These are phyloP conservation scores for Coenobita brevimanus DNA, from an alignment of 1,140 invertebrate genomes.

Conservation along the genomic window DNA sequence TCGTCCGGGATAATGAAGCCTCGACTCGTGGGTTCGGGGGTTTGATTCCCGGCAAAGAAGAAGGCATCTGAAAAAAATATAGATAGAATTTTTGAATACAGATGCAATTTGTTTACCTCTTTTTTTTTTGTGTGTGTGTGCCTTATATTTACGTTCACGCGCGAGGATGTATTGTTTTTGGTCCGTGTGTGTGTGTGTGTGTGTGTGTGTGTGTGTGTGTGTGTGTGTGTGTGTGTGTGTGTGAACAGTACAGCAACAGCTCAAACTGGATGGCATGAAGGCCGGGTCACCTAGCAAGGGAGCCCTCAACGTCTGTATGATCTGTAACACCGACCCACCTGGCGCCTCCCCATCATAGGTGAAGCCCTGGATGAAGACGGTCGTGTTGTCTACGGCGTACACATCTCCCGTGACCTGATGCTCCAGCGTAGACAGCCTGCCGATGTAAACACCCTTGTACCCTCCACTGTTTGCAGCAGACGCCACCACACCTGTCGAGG, in stretches of 20 bases:
- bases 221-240: no score
- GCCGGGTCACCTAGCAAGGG: neutral
- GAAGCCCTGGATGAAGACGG: conserved; percentile 40
- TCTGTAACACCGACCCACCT: neutral
- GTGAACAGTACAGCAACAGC: no score
- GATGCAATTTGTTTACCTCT: no score
- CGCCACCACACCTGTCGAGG: neutral
- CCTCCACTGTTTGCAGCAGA: neutral
- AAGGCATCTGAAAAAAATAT: conserved; percentile 26
- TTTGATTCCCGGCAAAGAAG: conserved; percentile 47
- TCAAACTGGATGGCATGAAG: no score
- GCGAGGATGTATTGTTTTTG: no score
- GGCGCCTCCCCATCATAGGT: conserved; percentile 46
- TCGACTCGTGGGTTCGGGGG: neutral
- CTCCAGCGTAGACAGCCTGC: conserved; percentile 39
- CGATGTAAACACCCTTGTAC: conserved; percentile 40
- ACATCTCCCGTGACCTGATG: conserved; percentile 38
- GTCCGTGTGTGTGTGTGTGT: no score
- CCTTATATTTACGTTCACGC: no score
- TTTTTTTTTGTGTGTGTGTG: no score
- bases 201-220: no score
- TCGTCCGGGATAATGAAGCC: conserved; percentile 53
- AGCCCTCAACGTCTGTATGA: neutral
- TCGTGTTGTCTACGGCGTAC: conserved; percentile 42
- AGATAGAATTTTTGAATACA: neutral